phyloP scores from a whole-genome alignment of 1,140 invertebrate species.

The Calephelis virginiensis region DNA sequence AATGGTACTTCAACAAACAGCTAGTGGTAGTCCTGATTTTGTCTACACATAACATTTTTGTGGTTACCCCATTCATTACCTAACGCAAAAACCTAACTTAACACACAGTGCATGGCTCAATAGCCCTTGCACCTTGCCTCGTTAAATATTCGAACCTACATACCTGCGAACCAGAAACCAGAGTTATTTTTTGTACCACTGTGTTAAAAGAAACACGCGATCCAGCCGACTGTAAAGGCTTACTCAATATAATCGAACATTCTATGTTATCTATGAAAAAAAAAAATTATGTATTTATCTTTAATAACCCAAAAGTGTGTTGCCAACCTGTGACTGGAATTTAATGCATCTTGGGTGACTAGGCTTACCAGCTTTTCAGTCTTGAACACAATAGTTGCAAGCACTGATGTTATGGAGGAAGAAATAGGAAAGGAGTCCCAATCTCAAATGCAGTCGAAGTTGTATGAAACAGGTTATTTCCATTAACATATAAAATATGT shows the following conservation, averaged over 20 bases:
- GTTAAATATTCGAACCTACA: slow-evolving; percentile 17
- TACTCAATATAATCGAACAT: slow-evolving; percentile 3
- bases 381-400: too few relatives aligned
- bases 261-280: too few relatives aligned
- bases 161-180: slow-evolving; percentile 10
- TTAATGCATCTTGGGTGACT: too few relatives aligned
- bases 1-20: too few relatives aligned
- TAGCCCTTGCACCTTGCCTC: slow-evolving; percentile 15
- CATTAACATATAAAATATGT: too few relatives aligned
- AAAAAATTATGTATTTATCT: too few relatives aligned
- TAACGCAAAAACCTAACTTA: slow-evolving; percentile 11
- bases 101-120: slow-evolving; percentile 7
- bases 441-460: too few relatives aligned
- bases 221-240: slow-evolving; percentile 2
- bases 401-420: too few relatives aligned
- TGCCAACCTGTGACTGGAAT: too few relatives aligned
- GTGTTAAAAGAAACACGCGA: slow-evolving; percentile 1
- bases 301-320: not conserved
- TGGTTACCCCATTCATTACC: not conserved
- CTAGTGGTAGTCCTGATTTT: not conserved
- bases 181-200: slow-evolving; percentile 2
- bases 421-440: too few relatives aligned
- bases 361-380: too few relatives aligned
- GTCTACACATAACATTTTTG: not conserved
- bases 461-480: too few relatives aligned